Conservation (phyloP, 2,888 invertebrate genomes). For the Liodrosophila aerea region DNA sequence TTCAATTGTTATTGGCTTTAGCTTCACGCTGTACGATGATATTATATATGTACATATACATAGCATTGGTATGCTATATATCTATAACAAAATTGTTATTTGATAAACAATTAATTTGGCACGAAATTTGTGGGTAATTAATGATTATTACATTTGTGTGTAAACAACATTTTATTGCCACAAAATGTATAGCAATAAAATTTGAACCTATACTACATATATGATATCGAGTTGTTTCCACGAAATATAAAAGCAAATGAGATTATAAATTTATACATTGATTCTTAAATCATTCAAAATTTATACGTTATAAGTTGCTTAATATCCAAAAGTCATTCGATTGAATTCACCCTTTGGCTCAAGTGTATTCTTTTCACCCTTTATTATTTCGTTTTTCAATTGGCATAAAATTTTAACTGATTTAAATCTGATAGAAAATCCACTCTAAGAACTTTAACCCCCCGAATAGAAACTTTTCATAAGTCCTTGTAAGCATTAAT, state of each 20-base stretch:
- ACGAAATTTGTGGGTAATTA: conserved; percentile 20
- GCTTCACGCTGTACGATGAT: conserved; percentile 27
- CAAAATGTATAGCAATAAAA: background rate
- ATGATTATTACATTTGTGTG: background rate
- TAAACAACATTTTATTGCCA: background rate
- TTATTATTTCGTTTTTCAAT: conserved; percentile 51
- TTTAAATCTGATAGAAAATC: conserved; percentile 32
- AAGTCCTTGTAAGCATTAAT: conserved; percentile 70
- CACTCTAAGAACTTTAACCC: conserved; percentile 5
- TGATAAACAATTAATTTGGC: conserved; percentile 61
- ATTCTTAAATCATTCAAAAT: too few species aligned
- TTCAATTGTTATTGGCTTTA: conserved; percentile 5
- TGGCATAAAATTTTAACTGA: conserved; percentile 19
- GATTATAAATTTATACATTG: too few species aligned
- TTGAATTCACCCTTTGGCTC: too few species aligned
- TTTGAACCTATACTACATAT: conserved; percentile 1
- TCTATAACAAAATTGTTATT: conserved; percentile 49
- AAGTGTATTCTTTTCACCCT: too few species aligned
- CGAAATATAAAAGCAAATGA: background rate
- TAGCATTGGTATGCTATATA: conserved; percentile 4
- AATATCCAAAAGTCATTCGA: too few species aligned
- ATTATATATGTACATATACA: background rate
- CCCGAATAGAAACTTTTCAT: conserved; percentile 38
- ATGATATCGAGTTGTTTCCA: background rate
- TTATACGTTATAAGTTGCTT: too few species aligned